These are phyloP conservation scores for Callorhinus ursinus DNA, from an alignment of 2,113 vertebrate genomes.

Conservation along the genomic window DNA sequence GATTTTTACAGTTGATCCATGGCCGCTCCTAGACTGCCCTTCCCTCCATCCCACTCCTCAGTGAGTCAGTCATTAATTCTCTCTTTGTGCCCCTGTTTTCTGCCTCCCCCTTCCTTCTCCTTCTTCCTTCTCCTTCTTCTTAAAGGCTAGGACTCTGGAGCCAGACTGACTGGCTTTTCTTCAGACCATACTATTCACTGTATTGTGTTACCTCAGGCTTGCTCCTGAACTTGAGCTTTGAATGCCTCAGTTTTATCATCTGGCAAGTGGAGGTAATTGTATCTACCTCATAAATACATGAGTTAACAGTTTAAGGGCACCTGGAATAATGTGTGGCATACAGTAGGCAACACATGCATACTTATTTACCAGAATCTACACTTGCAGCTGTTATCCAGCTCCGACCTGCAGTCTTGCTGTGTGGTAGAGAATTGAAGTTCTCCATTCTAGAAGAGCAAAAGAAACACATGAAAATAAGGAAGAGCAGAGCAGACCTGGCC, in stretches of 20 bases:
- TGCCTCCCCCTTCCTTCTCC: neutral
- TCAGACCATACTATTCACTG: neutral
- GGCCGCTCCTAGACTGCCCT: neutral
- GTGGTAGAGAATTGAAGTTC: neutral
- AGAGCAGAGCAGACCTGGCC: neutral
- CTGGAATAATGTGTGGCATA: neutral
- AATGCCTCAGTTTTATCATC: neutral
- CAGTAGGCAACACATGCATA: neutral
- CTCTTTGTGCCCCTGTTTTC: neutral
- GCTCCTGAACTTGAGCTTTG: neutral
- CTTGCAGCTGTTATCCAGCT: neutral
- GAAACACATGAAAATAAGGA: neutral
- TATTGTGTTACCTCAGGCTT: neutral
- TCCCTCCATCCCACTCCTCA: neutral
- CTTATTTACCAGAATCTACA: conserved; percentile 21
- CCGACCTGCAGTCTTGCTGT: neutral
- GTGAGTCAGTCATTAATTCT: neutral
- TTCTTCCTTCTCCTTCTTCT: neutral
- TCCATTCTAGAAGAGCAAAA: neutral
- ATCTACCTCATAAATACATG: neutral
- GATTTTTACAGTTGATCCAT: neutral
- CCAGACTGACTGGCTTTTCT: neutral
- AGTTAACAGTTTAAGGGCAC: conserved; percentile 13
- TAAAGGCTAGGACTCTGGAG: neutral
- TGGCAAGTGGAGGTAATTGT: neutral